Conservation (phyloP, 2,113 vertebrate genomes). For the Erinaceus europaeus region DNA sequence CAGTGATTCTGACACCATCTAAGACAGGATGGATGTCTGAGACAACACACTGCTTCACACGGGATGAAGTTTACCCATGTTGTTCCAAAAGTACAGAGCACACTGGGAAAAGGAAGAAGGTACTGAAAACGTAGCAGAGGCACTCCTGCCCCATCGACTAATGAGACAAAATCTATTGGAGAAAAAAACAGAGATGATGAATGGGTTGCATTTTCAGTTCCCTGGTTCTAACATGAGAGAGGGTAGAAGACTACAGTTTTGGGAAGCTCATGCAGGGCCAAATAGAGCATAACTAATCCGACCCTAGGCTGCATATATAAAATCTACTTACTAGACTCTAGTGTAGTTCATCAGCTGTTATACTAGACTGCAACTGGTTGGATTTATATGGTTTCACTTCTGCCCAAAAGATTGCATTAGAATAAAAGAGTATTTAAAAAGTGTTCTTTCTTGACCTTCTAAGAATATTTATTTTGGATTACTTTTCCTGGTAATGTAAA, state of each 20-base stretch:
- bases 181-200: constrained; percentile 57
- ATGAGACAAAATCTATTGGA: constrained; percentile 50
- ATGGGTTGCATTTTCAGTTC: constrained; percentile 35
- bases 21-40: constrained; percentile 59
- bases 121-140: constrained; percentile 40
- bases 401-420: constrained; percentile 18
- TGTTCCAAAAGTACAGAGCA: constrained; percentile 70
- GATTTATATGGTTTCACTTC: background rate
- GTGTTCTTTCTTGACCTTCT: background rate
- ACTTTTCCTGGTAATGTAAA: background rate
- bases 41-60: constrained; percentile 56
- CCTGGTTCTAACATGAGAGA: background rate
- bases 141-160: constrained; percentile 38
- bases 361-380: background rate
- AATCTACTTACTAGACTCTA: background rate
- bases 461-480: background rate
- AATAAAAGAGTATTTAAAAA: constrained; percentile 42
- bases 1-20: constrained; percentile 67
- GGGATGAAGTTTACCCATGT: constrained; percentile 38
- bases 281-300: background rate
- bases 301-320: background rate
- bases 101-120: constrained; percentile 54
- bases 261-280: background rate
- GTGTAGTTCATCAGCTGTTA: background rate
- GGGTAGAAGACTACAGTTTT: background rate